These are phyloP conservation scores for Octodon degus DNA, from an alignment of 2,113 vertebrate species.

Conservation along the genomic window DNA sequence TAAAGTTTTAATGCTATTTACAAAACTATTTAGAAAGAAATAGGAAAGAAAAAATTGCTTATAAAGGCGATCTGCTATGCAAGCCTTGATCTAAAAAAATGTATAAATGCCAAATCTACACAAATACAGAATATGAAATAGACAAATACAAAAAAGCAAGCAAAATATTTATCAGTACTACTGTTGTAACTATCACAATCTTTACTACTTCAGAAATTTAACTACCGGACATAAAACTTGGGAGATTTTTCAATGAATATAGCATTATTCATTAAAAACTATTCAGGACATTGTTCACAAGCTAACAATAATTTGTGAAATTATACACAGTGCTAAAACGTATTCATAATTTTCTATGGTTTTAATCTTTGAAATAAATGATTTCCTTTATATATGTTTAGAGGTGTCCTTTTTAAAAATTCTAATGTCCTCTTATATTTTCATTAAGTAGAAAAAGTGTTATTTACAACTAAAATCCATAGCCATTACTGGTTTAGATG, in stretches of 20 bases:
- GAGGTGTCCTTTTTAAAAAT: background rate
- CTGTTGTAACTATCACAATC: slow-evolving; percentile 61
- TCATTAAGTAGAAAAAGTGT: background rate
- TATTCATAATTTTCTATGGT: slow-evolving; percentile 48
- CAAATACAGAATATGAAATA: slow-evolving; percentile 71
- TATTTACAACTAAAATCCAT: slow-evolving; percentile 4
- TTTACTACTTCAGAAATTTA: slow-evolving; percentile 70
- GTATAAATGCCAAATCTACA: slow-evolving; percentile 74
- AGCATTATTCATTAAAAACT: slow-evolving; percentile 74
- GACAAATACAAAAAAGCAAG: slow-evolving; percentile 67
- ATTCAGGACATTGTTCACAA: slow-evolving; percentile 76
- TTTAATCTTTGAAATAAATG: slow-evolving; percentile 63
- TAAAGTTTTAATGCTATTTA: slow-evolving; percentile 41
- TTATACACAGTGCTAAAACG: slow-evolving; percentile 82
- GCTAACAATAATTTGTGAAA: slow-evolving; percentile 82
- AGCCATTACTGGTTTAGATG: background rate
- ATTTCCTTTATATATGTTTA: slow-evolving; percentile 2
- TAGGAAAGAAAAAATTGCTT: slow-evolving; percentile 51
- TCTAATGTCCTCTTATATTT: background rate
- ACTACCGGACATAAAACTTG: slow-evolving; percentile 46
- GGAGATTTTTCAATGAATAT: slow-evolving; percentile 57
- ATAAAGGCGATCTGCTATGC: slow-evolving; percentile 63
- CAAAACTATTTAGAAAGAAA: slow-evolving; percentile 1
- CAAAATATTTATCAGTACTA: slow-evolving; percentile 70
- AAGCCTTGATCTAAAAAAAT: slow-evolving; percentile 74